Evolutionary conservation across 2,888 invertebrate genomes (phyloP).

Genomic region (Erebia aethiops): DNA sequence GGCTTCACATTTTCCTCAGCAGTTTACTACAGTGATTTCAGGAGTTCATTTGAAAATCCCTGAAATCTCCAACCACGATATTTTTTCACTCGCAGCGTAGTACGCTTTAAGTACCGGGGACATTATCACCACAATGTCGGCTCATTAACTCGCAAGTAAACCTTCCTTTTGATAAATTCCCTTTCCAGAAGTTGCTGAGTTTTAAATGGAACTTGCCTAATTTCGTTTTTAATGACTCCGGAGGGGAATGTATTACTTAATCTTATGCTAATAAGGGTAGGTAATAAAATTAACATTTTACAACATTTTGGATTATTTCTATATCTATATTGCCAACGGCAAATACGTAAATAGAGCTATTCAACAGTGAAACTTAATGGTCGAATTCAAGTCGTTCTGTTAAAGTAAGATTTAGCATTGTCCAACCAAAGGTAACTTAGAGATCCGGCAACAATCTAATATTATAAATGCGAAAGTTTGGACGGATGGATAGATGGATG

Average conservation of each 20-base stretch:
- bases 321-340: background rate
- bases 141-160: slow-evolving; percentile 72
- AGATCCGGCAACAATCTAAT: too few relatives aligned
- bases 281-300: slow-evolving; percentile 29
- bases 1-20: background rate
- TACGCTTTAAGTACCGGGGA: slow-evolving; percentile 44
- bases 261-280: slow-evolving; percentile 26
- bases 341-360: background rate
- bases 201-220: slow-evolving; percentile 35
- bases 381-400: too few relatives aligned
- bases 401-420: too few relatives aligned
- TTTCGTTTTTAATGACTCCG: slow-evolving; percentile 28
- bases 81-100: slow-evolving; percentile 42
- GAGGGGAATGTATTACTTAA: slow-evolving; percentile 24
- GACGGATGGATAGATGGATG: too few relatives aligned
- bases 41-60: slow-evolving; percentile 22
- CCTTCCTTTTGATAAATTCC: slow-evolving; percentile 67
- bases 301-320: slow-evolving; percentile 9
- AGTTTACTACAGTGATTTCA: slow-evolving; percentile 22
- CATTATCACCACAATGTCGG: slow-evolving; percentile 64
- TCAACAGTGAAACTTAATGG: background rate
- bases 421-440: too few relatives aligned
- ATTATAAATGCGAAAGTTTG: too few relatives aligned
- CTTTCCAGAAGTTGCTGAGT: slow-evolving; percentile 54
- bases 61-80: slow-evolving; percentile 39